Evolutionary conservation across 2,113 vertebrate species (phyloP), one percentile per base, ranked within the genome.

Genomic region (Nibea albiflora): DNA sequence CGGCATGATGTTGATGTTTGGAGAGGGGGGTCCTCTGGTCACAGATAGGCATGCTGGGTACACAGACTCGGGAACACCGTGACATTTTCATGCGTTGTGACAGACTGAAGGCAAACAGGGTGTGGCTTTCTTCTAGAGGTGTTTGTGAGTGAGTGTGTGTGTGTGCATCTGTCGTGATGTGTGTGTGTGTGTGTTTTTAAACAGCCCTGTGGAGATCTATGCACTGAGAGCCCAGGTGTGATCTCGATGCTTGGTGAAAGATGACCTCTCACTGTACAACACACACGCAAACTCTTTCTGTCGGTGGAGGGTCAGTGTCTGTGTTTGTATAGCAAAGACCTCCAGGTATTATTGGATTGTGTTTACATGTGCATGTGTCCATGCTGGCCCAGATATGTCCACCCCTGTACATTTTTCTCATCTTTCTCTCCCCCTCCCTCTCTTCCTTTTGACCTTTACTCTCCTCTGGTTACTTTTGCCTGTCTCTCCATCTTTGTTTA

Each of bases 211-310:
- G 76, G 58, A 78, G 62, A 78, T 78, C 62, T 70, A 39, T 61
- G 76, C 63, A 66, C 39, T 35, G 26, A 5, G 60, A 87, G 86
- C 19, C 57, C 83, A 84, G 78, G 78, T 91, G 88, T 89, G 81
- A 88, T 88, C 46, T 76, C 66, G 50, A 89, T 84, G 73, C 84
- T 79, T 74, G 66, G 74, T 91, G 87, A 91, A 88, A 70, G 78
- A 82, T 90, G 87, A 90, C 86, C 89, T 76, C 89, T 88, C 79
- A 50, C 66, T 78, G 63, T 64, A 58, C 26, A 19, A 35, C 49
- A 46, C 64, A 68, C 79, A 68, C 22, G 20, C 39, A 19, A 15
- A 15, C 26, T 19, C 14, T 65, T 44, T 83, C 64, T 76, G 26
- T 63, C 66, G 44, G 66, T 14, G 17, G 54, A 76, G 63, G 84